Conservation (phyloP, 37 sponge, comb jelly and placozoan genomes). For the Diacarnus erythraeanus region DNA sequence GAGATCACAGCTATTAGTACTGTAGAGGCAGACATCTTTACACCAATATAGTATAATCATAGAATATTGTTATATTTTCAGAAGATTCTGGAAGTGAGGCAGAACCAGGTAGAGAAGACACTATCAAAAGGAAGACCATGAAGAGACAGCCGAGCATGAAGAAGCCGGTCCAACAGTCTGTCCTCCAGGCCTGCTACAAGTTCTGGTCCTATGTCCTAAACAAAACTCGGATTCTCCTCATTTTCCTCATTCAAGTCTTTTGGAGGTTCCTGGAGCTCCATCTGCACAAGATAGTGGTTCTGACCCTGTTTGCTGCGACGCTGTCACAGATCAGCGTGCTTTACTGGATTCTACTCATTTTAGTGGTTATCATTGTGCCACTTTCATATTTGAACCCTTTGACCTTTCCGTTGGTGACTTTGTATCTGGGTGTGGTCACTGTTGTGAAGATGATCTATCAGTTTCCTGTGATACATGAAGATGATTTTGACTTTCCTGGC, state of each 20-base stretch:
- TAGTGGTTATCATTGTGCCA: constrained; percentile 31
- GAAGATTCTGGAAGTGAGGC: neutral
- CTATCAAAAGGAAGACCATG: neutral
- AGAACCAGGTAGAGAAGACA: neutral
- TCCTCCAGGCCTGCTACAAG: constrained; percentile 13
- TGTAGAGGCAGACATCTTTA: no score
- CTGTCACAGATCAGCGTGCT: constrained; percentile 46
- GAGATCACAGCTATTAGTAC: no score
- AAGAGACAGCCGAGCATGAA: neutral
- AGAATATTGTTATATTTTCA: no score
- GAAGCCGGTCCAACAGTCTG: no score
- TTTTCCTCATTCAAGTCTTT: constrained; percentile 17
- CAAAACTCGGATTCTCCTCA: constrained; percentile 7
- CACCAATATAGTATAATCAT: no score
- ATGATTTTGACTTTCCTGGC: constrained; percentile 9
- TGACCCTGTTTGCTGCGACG: constrained; percentile 44
- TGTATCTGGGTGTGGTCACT: constrained; percentile 41
- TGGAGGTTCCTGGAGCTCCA: constrained; percentile 75
- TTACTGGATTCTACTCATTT: constrained; percentile 55
- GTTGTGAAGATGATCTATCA: constrained; percentile 57
- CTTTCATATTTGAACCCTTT: constrained; percentile 43
- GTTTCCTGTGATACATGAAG: constrained; percentile 16
- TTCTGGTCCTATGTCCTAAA: constrained; percentile 6
- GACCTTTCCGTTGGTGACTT: constrained; percentile 58
- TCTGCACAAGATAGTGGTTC: constrained; percentile 51